Base-by-base conservation (phyloP, 2,113 vertebrate species). In the Saimiri boliviensis region DNA sequence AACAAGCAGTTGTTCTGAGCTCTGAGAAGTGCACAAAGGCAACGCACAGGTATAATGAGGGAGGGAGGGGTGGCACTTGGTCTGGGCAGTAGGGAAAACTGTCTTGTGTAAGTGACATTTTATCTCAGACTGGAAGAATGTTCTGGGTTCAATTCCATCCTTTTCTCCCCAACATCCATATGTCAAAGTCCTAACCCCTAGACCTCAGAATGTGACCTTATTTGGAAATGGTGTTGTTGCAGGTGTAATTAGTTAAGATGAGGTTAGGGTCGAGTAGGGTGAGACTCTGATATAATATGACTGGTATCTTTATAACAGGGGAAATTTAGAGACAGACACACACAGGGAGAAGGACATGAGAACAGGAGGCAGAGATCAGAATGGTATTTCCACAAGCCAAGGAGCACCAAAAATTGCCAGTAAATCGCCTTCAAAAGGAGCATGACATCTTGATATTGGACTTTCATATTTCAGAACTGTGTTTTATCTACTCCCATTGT, bases 401-500 rank as follows among this genome's bases (percentile, higher is more conserved):
- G 21, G 49, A 19, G 17, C 2, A 1, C 19, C 3, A 0, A 37
- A 52, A 12, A n/a, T 6, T 27, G 52, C 54, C 45, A 14, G 40
- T 35, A 54, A 17, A 21, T 37, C 21, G 32, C 60, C 60, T 63
- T 63, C 60, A 3, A 63, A 63, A 42, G 37, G 71, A 35, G 32
- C 17, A 5, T 2, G 9, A 12, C 42, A 40, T 20, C 66, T 27
- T 23, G 20, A 9, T 9, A 37, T 45, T 6, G 37, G 37, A 37
- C 5, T 1, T n/a, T 19, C 3, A 6, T 45, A 12, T 11, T 47
- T 35, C n/a, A 25, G 76, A n/a, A 37, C 17, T 5, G 16, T 3
- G 27, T 40, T 58, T 74, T 9, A 6, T 5, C 76, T 4, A 1
- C 40, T 68, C 6, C 0, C 2, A 8, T 21, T 27, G 32, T 1